Conservation (phyloP, 2,797 vertebrate genomes). For the Clamator glandarius region DNA sequence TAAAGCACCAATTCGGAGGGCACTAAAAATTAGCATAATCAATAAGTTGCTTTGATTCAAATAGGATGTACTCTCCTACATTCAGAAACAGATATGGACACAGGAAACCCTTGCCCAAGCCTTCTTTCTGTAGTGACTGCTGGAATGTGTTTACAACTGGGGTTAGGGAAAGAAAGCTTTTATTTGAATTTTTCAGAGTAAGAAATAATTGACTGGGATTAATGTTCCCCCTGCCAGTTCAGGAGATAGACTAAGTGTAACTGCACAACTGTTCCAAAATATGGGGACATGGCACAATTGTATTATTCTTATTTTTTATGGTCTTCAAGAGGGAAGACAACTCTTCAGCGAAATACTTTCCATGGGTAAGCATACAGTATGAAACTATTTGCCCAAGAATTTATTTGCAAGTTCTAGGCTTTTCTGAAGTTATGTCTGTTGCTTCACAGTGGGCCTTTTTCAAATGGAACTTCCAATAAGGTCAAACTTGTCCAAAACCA, state of each 20-base stretch:
- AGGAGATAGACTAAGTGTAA: not conserved
- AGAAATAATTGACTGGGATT: not conserved
- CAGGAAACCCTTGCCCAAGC: not conserved
- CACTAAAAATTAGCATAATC: not conserved
- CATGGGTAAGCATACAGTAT: not conserved
- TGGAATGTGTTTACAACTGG: accelerated
- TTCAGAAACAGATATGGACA: not conserved
- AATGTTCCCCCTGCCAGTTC: not conserved
- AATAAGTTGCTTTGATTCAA: not conserved
- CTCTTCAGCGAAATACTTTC: not conserved
- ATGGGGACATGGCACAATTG: not conserved
- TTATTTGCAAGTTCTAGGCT: not conserved
- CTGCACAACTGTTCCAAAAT: not conserved
- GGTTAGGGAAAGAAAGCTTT: not conserved
- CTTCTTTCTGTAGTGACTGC: not conserved
- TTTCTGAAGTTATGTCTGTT: not conserved
- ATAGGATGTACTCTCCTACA: not conserved
- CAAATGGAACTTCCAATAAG: not conserved
- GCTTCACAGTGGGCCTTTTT: not conserved
- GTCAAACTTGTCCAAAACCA: not conserved
- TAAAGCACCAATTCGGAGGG: not conserved
- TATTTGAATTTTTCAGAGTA: not conserved
- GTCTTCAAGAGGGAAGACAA: not conserved
- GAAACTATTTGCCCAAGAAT: not conserved
- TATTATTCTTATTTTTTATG: not conserved